Evolutionary conservation across 2,797 vertebrate species (phyloP), one percentile per base, ranked within the genome.

Genomic region (Tokudaia muenninki): DNA sequence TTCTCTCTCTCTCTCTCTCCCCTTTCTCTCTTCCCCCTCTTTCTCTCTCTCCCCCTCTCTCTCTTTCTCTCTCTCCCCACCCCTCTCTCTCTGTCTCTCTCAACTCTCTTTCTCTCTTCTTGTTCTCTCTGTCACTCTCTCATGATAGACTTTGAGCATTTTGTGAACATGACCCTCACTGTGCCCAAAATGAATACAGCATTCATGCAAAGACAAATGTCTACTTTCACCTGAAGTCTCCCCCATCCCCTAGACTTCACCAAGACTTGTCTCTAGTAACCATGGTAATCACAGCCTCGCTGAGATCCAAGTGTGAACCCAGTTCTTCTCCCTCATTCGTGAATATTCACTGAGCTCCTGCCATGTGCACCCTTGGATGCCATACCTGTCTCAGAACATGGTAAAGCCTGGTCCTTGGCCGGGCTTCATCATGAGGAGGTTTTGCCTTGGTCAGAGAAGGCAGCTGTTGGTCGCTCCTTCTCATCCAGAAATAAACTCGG

Each of bases 311-410:
- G 11, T 44, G 31, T 2, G 65, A 67, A 21, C 34, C 7, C 55
- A 17, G 57, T 47, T 29, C 6, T 31, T 1, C 16, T 55, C 41
- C 0, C 17, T 22, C 24, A 7, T 16, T 34, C 10, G 4, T 8
- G 84, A 41, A 10, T 16, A 3, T 6, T 21, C 22, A 13, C 0
- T 3, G 21, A 81, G 70, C n/a, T 52, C 59, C 92, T 50, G 34
- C n/a, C 17, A 1, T 17, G 1, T 1, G 16, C 12, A 0, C 44
- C 0, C 16, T 26, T 4, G 16, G 34, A 47, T 61, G 3, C 72
- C 11, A n/a, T 24, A 0, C 57, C 4, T 1, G 57, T 9, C 83
- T 50, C 29, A 31, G 57, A 24, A 17, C 2, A 3, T 0, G 0
- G 6, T 0, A 19, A 24, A 61, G 9, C 12, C 7, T 3, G 2